Conservation (phyloP, 1,140 invertebrate genomes). For the Meteorus sp. region DNA sequence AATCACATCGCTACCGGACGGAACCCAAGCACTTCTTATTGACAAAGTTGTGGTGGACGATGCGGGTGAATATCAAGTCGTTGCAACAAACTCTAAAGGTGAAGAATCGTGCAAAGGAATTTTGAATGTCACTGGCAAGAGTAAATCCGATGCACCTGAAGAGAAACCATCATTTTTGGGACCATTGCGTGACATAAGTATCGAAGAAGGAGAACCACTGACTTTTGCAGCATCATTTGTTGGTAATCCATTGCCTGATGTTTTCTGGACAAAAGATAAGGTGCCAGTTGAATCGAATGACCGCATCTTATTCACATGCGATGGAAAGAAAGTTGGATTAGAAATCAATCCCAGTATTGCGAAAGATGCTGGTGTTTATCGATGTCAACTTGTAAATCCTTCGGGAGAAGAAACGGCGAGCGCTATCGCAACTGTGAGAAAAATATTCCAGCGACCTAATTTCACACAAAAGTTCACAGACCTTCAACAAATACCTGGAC, state of each 20-base stretch:
- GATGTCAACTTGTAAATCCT: slow-evolving; percentile 73
- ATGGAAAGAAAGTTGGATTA: slow-evolving; percentile 78
- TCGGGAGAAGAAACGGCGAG: slow-evolving; percentile 71
- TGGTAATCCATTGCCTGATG: slow-evolving; percentile 86
- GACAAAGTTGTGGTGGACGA: slow-evolving; percentile 69
- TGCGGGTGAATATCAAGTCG: slow-evolving; percentile 74
- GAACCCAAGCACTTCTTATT: slow-evolving; percentile 67
- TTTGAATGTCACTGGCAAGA: slow-evolving; percentile 67
- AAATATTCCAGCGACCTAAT: slow-evolving; percentile 76
- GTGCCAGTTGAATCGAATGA: slow-evolving; percentile 66
- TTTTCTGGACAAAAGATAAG: slow-evolving; percentile 82
- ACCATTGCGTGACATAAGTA: slow-evolving; percentile 70
- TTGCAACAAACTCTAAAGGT: slow-evolving; percentile 76
- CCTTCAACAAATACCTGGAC: slow-evolving; percentile 76
- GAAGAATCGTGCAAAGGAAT: slow-evolving; percentile 69
- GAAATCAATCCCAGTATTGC: slow-evolving; percentile 72
- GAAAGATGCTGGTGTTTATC: slow-evolving; percentile 77
- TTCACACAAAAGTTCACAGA: slow-evolving; percentile 85
- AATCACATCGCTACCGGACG: slow-evolving; percentile 69
- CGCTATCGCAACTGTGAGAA: slow-evolving; percentile 74
- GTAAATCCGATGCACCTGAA: slow-evolving; percentile 65
- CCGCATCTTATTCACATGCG: slow-evolving; percentile 71
- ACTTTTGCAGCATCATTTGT: slow-evolving; percentile 69
- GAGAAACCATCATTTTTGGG: slow-evolving; percentile 76
- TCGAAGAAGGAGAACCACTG: slow-evolving; percentile 77